Percentiles rank a stretch among this genome's conserved stretches.
phyloP scores from a whole-genome alignment of 1,140 invertebrate species.

The Tachypleus tridentatus region DNA sequence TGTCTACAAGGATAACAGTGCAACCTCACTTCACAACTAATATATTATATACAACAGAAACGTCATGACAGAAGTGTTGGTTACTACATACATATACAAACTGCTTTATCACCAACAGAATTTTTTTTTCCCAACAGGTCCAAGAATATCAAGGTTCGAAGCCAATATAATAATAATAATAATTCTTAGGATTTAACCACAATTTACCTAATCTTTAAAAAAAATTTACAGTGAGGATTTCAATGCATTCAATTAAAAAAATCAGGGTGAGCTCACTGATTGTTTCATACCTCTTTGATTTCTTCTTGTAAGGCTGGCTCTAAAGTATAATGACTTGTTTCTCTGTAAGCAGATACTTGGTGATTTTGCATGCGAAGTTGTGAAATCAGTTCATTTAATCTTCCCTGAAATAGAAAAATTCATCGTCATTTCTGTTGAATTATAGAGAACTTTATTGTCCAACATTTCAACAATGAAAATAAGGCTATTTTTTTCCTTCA shows the following conservation, averaged over 20 bases:
- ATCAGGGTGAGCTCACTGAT: too few species aligned
- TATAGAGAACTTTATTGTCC: too few species aligned
- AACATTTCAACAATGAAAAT: too few species aligned
- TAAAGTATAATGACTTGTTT: conserved; percentile 43
- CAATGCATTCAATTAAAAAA: too few species aligned
- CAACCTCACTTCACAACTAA: too few species aligned
- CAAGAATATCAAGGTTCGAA: not conserved
- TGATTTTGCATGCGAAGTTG: conserved; percentile 67
- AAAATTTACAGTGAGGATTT: conserved; percentile 1
- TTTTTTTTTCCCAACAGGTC: not conserved
- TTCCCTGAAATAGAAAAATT: conserved; percentile 42
- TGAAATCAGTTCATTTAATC: conserved; percentile 77
- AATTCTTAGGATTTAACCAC: not conserved
- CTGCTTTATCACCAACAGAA: not conserved
- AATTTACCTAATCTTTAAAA: conserved; percentile 1
- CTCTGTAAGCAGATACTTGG: conserved; percentile 33
- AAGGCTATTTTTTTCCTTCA: too few species aligned
- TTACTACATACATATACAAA: too few species aligned
- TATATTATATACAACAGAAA: too few species aligned
- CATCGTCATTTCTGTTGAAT: too few species aligned
- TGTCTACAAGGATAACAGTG: too few species aligned
- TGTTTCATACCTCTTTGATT: conserved; percentile 42
- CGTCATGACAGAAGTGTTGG: too few species aligned
- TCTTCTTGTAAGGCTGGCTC: conserved; percentile 48
- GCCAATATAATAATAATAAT: not conserved